A percentile compares a stretch with the other conserved stretches of the same genome.
Evolutionary conservation across 2,888 invertebrate species (phyloP).

Genomic region (Cerastis leucographa): DNA sequence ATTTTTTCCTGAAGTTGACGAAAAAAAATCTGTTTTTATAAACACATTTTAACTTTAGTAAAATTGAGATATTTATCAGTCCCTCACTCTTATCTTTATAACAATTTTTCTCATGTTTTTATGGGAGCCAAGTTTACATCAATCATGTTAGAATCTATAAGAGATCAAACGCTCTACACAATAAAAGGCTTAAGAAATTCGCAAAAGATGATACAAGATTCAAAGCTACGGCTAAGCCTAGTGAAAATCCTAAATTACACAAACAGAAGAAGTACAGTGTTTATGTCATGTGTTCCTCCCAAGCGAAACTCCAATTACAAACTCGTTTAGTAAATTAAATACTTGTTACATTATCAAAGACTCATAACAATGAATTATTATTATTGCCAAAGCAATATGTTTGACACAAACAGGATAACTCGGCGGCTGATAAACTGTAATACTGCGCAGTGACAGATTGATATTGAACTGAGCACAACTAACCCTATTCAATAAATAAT

Average conservation of each 20-base stretch:
- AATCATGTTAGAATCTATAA: not conserved
- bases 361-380: constrained; percentile 26
- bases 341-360: constrained; percentile 17
- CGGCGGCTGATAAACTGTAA: constrained; percentile 36
- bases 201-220: not conserved
- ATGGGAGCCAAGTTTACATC: not conserved
- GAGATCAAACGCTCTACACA: not conserved
- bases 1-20: constrained; percentile 4
- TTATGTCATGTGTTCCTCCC: not conserved
- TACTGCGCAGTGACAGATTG: constrained; percentile 42
- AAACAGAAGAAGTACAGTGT: not conserved
- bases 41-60: not conserved
- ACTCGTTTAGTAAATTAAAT: constrained; percentile 2
- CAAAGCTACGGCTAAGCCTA: not conserved
- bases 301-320: not conserved
- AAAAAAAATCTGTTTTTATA: not conserved
- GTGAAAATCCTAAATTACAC: not conserved
- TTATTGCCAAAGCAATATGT: constrained; percentile 29
- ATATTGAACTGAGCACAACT: constrained; percentile 12
- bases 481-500: constrained; percentile 20
- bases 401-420: constrained; percentile 56
- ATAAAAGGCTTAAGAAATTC: not conserved
- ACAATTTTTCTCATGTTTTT: not conserved
- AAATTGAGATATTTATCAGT: not conserved
- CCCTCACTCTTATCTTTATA: not conserved